These are phyloP conservation scores for Sphenodon punctatus DNA, from an alignment of 2,797 vertebrate genomes.

Conservation along the genomic window DNA sequence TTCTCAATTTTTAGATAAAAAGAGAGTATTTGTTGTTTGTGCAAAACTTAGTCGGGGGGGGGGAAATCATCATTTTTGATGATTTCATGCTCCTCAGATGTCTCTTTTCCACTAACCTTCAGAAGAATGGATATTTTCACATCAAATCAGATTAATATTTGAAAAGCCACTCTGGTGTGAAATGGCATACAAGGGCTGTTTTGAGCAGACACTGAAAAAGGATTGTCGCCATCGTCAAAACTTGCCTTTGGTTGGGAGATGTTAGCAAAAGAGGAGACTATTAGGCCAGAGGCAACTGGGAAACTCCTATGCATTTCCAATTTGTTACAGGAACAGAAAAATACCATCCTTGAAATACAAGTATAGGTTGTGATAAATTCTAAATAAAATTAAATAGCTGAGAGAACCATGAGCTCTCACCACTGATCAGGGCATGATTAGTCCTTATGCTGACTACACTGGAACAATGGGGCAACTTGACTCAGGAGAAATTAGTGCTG, in stretches of 20 bases:
- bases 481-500: too few relatives aligned
- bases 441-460: too few relatives aligned
- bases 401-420: neutral
- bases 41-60: neutral
- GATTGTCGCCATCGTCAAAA: neutral
- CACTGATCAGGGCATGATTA: too few relatives aligned
- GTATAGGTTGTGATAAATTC: neutral
- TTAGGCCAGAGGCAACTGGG: neutral
- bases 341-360: neutral
- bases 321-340: neutral
- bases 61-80: neutral
- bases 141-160: neutral
- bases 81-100: neutral
- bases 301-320: neutral
- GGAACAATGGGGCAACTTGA: too few relatives aligned
- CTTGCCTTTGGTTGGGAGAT: neutral
- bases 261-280: neutral
- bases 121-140: slow-evolving; percentile 18
- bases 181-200: neutral
- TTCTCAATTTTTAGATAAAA: too few relatives aligned
- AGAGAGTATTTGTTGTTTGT: neutral
- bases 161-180: slow-evolving; percentile 11
- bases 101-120: slow-evolving; percentile 18
- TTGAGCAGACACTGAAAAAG: neutral
- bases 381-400: neutral